Evolutionary conservation across 1,140 invertebrate genomes (phyloP).

Genomic region (Drosophila nannoptera): DNA sequence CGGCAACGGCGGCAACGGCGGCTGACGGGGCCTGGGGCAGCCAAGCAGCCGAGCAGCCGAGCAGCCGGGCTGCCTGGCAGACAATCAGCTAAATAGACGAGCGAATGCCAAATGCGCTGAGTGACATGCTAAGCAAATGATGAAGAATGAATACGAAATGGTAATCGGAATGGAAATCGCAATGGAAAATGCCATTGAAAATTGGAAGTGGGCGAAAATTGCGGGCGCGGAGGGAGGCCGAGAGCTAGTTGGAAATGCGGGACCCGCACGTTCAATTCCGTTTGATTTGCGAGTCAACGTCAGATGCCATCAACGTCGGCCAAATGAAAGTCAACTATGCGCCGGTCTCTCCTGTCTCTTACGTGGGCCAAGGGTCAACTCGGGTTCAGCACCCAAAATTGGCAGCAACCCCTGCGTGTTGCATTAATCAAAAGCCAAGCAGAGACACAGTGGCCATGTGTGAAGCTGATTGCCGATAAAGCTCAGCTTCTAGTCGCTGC

Average conservation of each 20-base stretch:
- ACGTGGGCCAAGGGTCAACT: neutral
- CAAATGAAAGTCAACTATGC: conserved; percentile 34
- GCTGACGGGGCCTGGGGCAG: neutral
- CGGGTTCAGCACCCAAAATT: conserved; percentile 8
- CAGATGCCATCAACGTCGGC: conserved; percentile 35
- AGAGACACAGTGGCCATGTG: conserved; percentile 64
- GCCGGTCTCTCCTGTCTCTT: neutral
- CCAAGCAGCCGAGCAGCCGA: neutral
- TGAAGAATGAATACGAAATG: conserved; percentile 76
- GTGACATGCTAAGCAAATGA: conserved; percentile 74
- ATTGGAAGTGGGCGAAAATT: conserved; percentile 24
- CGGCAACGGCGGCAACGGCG: neutral
- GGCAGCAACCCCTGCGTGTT: conserved; percentile 15
- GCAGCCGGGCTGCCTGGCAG: conserved; percentile 29
- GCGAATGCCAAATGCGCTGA: conserved; percentile 61
- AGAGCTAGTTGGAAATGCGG: conserved; percentile 23
- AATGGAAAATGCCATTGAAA: conserved; percentile 67
- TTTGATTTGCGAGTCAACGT: conserved; percentile 45
- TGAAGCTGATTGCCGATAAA: conserved; percentile 65
- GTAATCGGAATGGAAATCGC: conserved; percentile 69
- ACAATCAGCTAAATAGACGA: conserved; percentile 71
- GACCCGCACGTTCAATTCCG: conserved; percentile 43
- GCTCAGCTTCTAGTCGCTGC: neutral
- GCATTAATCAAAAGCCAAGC: conserved; percentile 67
- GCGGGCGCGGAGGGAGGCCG: too few relatives aligned